These are phyloP conservation scores for Corythucha ciliata DNA, from an alignment of 2,888 invertebrate genomes.

Conservation along the genomic window DNA sequence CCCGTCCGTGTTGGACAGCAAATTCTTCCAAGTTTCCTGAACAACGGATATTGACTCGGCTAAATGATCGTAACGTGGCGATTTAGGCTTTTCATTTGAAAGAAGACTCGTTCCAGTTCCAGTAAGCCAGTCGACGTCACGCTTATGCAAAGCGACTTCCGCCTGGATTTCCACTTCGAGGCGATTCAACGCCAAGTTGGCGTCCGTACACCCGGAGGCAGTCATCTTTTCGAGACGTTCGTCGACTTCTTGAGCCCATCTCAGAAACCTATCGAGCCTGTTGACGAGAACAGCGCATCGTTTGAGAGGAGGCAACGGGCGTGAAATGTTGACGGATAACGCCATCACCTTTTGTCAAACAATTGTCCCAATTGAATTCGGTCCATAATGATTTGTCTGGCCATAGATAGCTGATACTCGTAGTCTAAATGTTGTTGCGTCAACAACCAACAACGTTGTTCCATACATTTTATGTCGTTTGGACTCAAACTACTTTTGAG, in stretches of 20 bases:
- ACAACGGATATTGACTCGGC: conserved; percentile 37
- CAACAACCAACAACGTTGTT: conserved; percentile 66
- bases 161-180: conserved; percentile 65
- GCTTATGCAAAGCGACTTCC: conserved; percentile 64
- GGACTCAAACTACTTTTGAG: conserved; percentile 77
- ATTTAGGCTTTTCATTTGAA: conserved; percentile 5
- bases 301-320: background rate
- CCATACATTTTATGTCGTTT: conserved; percentile 68
- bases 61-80: conserved; percentile 1
- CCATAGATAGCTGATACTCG: conserved; percentile 63
- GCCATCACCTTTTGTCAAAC: conserved; percentile 47
- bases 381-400: conserved; percentile 65
- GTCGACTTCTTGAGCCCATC: conserved; percentile 63
- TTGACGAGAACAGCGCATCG: too few species aligned
- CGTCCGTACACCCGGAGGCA: conserved; percentile 49
- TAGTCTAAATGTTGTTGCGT: conserved; percentile 72
- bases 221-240: conserved; percentile 48
- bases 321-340: background rate
- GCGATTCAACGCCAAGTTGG: conserved; percentile 61
- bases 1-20: conserved; percentile 55
- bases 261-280: conserved; percentile 46
- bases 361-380: conserved; percentile 59
- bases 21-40: conserved; percentile 57
- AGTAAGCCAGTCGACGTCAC: conserved; percentile 68
- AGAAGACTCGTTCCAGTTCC: conserved; percentile 42